phyloP scores from a whole-genome alignment of 2,888 invertebrate species.

The Pycnomerus fuliginosus region DNA sequence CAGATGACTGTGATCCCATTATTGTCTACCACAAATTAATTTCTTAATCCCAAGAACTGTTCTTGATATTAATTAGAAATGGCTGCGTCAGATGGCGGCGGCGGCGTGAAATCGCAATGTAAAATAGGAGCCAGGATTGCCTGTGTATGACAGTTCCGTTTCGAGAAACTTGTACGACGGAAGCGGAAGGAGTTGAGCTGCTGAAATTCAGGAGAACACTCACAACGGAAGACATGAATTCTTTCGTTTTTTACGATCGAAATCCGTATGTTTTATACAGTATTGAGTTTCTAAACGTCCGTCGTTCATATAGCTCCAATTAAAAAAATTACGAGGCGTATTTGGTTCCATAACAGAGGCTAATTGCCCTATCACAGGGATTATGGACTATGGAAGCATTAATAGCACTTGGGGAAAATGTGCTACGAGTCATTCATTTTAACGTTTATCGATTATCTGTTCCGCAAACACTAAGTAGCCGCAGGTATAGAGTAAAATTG shows the following conservation, averaged over 20 bases:
- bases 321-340: constrained; percentile 12
- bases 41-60: too few relatives aligned
- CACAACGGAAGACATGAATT: constrained; percentile 22
- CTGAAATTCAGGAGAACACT: constrained; percentile 22
- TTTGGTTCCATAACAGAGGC: constrained; percentile 17
- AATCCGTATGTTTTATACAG: background rate
- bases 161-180: constrained; percentile 26
- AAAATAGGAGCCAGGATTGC: constrained; percentile 18
- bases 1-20: too few relatives aligned
- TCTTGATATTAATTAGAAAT: constrained; percentile 18
- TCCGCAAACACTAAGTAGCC: too few relatives aligned
- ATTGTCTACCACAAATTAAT: too few relatives aligned
- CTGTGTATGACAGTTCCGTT: constrained; percentile 30
- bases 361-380: constrained; percentile 16
- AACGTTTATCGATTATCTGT: too few relatives aligned
- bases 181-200: constrained; percentile 28
- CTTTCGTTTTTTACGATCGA: constrained; percentile 21
- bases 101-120: constrained; percentile 13
- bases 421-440: too few relatives aligned
- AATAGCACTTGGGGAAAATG: constrained; percentile 17
- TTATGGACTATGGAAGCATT: constrained; percentile 20
- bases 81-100: constrained; percentile 15
- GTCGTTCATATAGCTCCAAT: too few relatives aligned
- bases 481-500: too few relatives aligned
- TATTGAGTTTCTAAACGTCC: too few relatives aligned